phyloP scores from a whole-genome alignment of 1,140 invertebrate genomes.

The Andricus grossulariae region DNA sequence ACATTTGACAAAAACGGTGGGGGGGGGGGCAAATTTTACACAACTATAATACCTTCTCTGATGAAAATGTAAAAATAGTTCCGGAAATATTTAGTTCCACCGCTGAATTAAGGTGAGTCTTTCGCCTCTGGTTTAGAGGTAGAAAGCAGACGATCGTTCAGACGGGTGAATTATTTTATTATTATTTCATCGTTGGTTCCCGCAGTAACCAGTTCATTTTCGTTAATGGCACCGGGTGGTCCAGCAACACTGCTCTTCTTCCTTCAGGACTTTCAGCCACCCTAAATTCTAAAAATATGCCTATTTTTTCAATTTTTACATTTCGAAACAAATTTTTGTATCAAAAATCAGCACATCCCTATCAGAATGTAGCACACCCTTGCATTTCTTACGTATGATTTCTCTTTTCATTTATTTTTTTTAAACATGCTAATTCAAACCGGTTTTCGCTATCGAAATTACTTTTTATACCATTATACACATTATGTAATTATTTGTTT shows the following conservation, averaged over 20 bases:
- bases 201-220: background rate
- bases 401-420: too few relatives aligned
- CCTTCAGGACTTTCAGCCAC: background rate
- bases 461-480: too few relatives aligned
- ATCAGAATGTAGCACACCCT: too few relatives aligned
- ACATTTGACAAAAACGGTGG: too few relatives aligned
- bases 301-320: background rate
- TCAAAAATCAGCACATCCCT: too few relatives aligned
- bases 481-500: too few relatives aligned
- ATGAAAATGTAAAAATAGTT: background rate
- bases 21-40: too few relatives aligned
- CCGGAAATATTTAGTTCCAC: background rate
- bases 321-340: too few relatives aligned
- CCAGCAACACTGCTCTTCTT: background rate
- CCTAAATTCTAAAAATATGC: background rate
- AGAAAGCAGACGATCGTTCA: background rate
- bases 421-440: too few relatives aligned
- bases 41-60: too few relatives aligned
- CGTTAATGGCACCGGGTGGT: background rate
- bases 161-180: constrained; percentile 11
- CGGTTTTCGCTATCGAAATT: too few relatives aligned
- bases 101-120: background rate
- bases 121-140: background rate
- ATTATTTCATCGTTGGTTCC: background rate
- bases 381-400: too few relatives aligned